Evolutionary conservation across 2,797 vertebrate genomes (phyloP).

Genomic region (Austrolebias charrua): DNA sequence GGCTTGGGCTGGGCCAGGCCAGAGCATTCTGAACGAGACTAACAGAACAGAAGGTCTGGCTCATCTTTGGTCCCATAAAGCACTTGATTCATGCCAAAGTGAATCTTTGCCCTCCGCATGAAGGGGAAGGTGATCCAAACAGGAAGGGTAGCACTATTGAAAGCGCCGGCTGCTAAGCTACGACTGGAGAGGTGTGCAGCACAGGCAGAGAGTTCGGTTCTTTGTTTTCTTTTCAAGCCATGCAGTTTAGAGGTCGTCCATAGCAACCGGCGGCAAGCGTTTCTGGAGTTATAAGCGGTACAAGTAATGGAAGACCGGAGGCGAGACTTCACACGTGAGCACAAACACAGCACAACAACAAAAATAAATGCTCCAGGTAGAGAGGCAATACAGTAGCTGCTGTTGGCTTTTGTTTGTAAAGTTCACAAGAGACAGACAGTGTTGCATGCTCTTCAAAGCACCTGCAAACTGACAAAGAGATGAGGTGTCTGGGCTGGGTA

Average conservation of each 20-base stretch:
- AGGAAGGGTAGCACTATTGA: conserved; percentile 36
- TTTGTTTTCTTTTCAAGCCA: conserved; percentile 50
- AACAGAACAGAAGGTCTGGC: conserved; percentile 48
- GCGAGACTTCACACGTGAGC: conserved; percentile 40
- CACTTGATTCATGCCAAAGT: conserved; percentile 71
- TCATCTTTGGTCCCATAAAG: conserved; percentile 78
- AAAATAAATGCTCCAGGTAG: conserved; percentile 46
- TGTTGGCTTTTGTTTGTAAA: conserved; percentile 54
- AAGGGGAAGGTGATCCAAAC: conserved; percentile 14
- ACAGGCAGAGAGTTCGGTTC: conserved; percentile 50
- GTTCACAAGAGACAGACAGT: conserved; percentile 53
- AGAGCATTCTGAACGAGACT: conserved; percentile 32
- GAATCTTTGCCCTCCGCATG: conserved; percentile 53
- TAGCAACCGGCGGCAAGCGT: conserved; percentile 67
- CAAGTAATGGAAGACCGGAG: conserved; percentile 45
- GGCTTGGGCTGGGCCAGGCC: conserved; percentile 43
- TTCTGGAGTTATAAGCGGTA: conserved; percentile 19
- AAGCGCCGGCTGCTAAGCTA: conserved; percentile 74
- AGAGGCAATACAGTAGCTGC: conserved; percentile 56
- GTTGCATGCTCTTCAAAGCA: conserved; percentile 62
- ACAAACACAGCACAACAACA: conserved; percentile 27
- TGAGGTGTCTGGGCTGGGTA: conserved; percentile 28
- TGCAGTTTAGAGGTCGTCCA: conserved; percentile 73
- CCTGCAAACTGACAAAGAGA: conserved; percentile 51
- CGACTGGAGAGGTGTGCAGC: conserved; percentile 58